Conservation (phyloP, 2,797 vertebrate genomes). For the Vultur gryphus region DNA sequence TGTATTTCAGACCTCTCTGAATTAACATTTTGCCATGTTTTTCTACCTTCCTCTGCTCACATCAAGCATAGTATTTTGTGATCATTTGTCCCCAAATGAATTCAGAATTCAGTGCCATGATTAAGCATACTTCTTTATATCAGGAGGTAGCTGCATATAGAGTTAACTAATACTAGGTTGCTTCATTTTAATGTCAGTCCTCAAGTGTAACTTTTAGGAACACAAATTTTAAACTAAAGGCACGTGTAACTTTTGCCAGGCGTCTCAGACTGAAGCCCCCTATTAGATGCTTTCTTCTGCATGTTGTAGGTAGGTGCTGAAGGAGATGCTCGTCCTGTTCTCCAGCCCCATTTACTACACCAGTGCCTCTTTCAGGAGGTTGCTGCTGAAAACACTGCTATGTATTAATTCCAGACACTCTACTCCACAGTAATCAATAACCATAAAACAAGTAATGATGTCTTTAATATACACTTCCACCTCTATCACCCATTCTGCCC, state of each 20-base stretch:
- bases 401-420: neutral
- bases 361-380: neutral
- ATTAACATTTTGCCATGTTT: neutral
- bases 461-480: neutral
- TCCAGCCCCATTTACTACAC: neutral
- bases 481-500: neutral
- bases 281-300: neutral
- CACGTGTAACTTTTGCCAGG: fast-evolving
- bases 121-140: neutral
- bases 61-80: neutral
- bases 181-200: neutral
- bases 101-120: neutral
- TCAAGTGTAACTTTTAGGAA: neutral
- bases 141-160: neutral
- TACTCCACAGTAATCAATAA: neutral
- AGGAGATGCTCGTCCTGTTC: neutral
- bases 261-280: neutral
- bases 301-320: neutral
- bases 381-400: neutral
- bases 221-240: neutral
- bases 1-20: neutral
- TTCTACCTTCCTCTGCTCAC: neutral
- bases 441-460: neutral
- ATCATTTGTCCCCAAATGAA: neutral
- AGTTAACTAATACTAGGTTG: neutral